A percentile compares a stretch with the other conserved stretches of the same genome.
These are phyloP conservation scores for Parnassius orleans DNA, from an alignment of 2,888 invertebrate species.

Conservation along the genomic window DNA sequence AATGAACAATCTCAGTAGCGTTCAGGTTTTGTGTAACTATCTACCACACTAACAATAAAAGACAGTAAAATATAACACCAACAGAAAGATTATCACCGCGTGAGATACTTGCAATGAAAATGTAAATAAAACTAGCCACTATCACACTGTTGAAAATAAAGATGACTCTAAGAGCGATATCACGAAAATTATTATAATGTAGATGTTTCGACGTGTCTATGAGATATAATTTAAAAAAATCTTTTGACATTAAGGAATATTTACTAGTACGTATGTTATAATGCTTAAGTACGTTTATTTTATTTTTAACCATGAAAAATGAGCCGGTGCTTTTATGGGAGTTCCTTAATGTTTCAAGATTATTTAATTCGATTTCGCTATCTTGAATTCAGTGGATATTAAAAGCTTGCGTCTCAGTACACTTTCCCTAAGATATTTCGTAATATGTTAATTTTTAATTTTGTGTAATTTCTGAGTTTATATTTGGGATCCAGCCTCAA, in stretches of 20 bases:
- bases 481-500: conserved; percentile 46
- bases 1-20: conserved; percentile 74
- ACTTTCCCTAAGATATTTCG: conserved; percentile 32
- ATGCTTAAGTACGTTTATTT: neutral
- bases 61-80: conserved; percentile 33
- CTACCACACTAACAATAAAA: conserved; percentile 45
- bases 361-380: conserved; percentile 21
- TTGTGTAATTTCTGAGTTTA: conserved; percentile 10
- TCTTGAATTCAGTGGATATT: conserved; percentile 28
- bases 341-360: conserved; percentile 26
- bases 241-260: conserved; percentile 25
- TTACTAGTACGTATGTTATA: neutral
- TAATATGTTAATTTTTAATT: conserved; percentile 19
- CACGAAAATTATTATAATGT: conserved; percentile 12
- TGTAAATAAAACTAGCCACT: conserved; percentile 18
- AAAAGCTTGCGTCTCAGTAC: conserved; percentile 67
- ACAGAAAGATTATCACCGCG: conserved; percentile 29
- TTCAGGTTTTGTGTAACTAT: conserved; percentile 60
- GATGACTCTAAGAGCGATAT: conserved; percentile 10
- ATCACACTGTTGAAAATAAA: conserved; percentile 21
- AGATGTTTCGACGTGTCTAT: conserved; percentile 20
- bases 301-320: neutral
- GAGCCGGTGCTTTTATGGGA: neutral
- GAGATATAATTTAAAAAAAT: conserved; percentile 7
- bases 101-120: conserved; percentile 31